phyloP scores from a whole-genome alignment of 1,140 invertebrate genomes.

The Nephotettix cincticeps region DNA sequence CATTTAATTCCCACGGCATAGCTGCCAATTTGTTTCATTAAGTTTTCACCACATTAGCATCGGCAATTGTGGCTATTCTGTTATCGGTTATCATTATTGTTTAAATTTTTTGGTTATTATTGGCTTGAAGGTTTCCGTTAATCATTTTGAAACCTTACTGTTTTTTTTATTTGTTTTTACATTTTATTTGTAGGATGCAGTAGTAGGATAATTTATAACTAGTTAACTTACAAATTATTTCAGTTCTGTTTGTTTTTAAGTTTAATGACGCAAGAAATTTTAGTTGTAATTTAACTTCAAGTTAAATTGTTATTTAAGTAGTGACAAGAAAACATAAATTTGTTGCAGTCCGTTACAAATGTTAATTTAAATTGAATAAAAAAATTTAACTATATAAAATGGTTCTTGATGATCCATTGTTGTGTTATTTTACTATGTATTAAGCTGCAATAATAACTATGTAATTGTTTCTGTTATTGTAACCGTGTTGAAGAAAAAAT shows the following conservation, averaged over 20 bases:
- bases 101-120: conserved; percentile 41
- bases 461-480: conserved; percentile 13
- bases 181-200: conserved; percentile 39
- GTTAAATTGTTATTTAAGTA: conserved; percentile 23
- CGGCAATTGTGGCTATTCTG: conserved; percentile 21
- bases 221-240: conserved; percentile 32
- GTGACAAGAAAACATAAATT: not conserved
- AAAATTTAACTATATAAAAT: conserved; percentile 8
- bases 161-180: conserved; percentile 39
- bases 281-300: conserved; percentile 32
- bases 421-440: conserved; percentile 4
- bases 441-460: conserved; percentile 15
- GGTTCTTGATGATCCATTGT: conserved; percentile 9
- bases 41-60: conserved; percentile 21
- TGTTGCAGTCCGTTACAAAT: conserved; percentile 7
- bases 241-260: conserved; percentile 34
- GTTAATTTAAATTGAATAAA: conserved; percentile 2
- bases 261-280: conserved; percentile 38
- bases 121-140: conserved; percentile 38
- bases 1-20: conserved; percentile 5
- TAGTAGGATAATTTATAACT: conserved; percentile 38
- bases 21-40: conserved; percentile 30
- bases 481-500: not conserved
- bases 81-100: conserved; percentile 39
- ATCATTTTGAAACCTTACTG: conserved; percentile 36